Base-by-base conservation (phyloP, 1,140 invertebrate species). In the Copidosoma floridanum region DNA sequence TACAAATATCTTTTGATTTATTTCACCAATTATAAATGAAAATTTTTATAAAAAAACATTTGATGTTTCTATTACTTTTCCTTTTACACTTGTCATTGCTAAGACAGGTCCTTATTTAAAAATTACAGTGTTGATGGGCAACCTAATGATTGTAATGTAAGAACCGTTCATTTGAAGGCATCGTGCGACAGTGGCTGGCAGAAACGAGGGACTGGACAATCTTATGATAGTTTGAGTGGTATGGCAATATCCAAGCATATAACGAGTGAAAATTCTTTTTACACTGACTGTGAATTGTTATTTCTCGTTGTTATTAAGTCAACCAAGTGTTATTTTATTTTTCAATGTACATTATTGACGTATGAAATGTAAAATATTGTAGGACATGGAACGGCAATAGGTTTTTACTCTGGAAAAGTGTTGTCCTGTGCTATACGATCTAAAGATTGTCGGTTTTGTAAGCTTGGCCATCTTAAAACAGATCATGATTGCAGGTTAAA, bases 401-500 rank as follows among this genome's bases (percentile, higher is more conserved):
- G 61, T 18, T 23, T 52, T 16, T 20, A 48, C 20, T 41, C 26
- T 24, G 24, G 40, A 24, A 57, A 57, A n/a, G n/a, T n/a, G n/a
- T n/a, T n/a, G n/a, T n/a, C n/a, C n/a, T n/a, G n/a, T n/a, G n/a
- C n/a, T n/a, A n/a, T n/a, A n/a, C n/a, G n/a, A n/a, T n/a, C n/a
- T n/a, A n/a, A n/a, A n/a, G n/a, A n/a, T n/a, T n/a, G 63, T 50
- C n/a, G 18, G 2, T 7, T 14, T 18, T 65, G 64, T 50, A 24
- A 26, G 6, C n/a, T 24, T 21, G 54, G 48, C 5, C 21, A 41
- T 40, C 26, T 51, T 1, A 61, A 57, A 29, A 63, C 61, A 3
- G 4, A 52, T 11, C 64, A 65, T 40, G 54, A 65, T 56, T 61
- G n/a, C 5, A 8, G 38, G 38, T 16, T n/a, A n/a, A n/a, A n/a